Conservation (phyloP, 2,888 invertebrate genomes). For the Drosophila rellima region DNA sequence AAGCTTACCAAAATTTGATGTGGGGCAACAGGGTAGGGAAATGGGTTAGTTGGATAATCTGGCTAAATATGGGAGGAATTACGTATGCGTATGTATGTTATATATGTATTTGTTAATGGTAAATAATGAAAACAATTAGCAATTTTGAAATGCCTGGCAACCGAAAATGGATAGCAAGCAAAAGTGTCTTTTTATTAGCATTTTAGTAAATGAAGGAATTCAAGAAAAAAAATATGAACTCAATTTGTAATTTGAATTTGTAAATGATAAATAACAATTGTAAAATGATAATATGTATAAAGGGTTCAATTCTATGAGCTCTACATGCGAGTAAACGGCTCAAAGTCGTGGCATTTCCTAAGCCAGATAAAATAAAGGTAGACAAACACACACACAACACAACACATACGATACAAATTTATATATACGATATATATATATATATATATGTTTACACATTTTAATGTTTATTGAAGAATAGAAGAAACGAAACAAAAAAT, state of each 20-base stretch:
- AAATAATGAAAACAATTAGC: constrained; percentile 51
- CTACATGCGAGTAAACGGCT: constrained; percentile 51
- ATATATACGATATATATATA: constrained; percentile 46
- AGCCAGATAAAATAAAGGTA: constrained; percentile 36
- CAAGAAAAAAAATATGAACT: constrained; percentile 25
- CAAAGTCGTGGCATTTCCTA: constrained; percentile 80
- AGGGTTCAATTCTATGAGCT: constrained; percentile 72
- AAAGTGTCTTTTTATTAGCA: constrained; percentile 77
- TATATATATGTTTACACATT: constrained; percentile 46
- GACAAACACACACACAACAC: constrained; percentile 27
- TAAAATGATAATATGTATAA: constrained; percentile 16
- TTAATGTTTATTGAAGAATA: constrained; percentile 24
- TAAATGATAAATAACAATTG: constrained; percentile 37
- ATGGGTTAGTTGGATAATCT: constrained; percentile 1
- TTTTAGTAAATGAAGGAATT: constrained; percentile 62
- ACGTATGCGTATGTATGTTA: constrained; percentile 18
- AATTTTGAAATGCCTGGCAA: constrained; percentile 64
- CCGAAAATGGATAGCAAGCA: constrained; percentile 41
- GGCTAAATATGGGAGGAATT: constrained; percentile 6
- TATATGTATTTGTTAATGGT: constrained; percentile 38
- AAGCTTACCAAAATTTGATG: constrained; percentile 58
- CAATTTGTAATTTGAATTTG: constrained; percentile 41
- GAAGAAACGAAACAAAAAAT: constrained; percentile 1
- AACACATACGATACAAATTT: constrained; percentile 50
- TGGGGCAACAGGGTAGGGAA: constrained; percentile 1